Percentiles rank a stretch among this genome's conserved stretches.
phyloP scores from a whole-genome alignment of 2,797 vertebrate species.

The Tinamus major region DNA sequence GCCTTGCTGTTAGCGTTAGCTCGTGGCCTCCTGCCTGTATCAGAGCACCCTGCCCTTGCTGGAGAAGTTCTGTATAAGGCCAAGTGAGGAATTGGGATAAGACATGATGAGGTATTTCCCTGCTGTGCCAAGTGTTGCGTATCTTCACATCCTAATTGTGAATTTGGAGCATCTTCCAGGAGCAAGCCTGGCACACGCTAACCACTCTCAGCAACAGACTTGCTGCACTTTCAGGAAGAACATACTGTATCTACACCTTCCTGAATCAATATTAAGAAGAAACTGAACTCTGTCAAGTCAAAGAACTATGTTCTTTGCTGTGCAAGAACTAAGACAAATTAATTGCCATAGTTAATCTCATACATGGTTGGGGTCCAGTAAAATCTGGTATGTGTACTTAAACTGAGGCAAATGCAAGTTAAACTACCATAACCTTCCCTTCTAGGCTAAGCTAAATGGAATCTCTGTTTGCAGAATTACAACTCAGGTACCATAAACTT shows the following conservation, averaged over 20 bases:
- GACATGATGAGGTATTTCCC: neutral
- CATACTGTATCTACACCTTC: neutral
- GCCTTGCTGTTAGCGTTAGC: neutral
- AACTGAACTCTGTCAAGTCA: neutral
- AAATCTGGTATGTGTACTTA: neutral
- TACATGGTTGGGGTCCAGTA: neutral
- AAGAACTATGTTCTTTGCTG: neutral
- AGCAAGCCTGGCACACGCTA: neutral
- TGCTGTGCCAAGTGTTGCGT: neutral
- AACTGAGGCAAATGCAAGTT: neutral
- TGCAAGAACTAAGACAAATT: neutral
- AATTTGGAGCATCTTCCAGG: neutral
- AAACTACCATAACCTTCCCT: neutral
- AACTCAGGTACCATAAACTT: neutral
- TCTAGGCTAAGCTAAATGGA: neutral
- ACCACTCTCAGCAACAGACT: neutral
- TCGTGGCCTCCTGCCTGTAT: no score
- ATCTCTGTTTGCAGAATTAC: neutral
- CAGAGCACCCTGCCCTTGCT: neutral
- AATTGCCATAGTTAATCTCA: neutral
- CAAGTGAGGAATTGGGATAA: fast-evolving
- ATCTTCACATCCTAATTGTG: neutral
- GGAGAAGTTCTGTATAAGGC: fast-evolving
- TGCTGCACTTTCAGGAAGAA: neutral
- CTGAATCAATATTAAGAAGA: neutral